Conservation (phyloP, 2,888 invertebrate genomes). For the Petrolisthes manimaculis region DNA sequence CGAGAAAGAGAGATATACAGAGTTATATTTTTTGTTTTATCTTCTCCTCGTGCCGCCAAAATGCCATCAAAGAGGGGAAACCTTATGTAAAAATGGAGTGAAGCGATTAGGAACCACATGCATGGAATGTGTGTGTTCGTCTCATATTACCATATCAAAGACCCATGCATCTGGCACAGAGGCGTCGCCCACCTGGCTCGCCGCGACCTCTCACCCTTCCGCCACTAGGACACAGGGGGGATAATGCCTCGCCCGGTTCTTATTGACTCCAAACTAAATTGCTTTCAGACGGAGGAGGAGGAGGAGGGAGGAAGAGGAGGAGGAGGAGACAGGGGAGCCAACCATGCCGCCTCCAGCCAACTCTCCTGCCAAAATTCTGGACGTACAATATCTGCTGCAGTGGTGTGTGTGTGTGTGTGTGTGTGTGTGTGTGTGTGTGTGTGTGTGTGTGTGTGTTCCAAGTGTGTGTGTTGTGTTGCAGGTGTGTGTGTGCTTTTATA, state of each 20-base stretch:
- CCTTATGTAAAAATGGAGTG: constrained; percentile 61
- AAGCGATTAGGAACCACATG: constrained; percentile 57
- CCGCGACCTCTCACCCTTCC: constrained; percentile 9
- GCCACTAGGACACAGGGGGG: constrained; percentile 12
- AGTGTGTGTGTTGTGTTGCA: not conserved
- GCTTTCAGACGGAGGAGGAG: constrained; percentile 54
- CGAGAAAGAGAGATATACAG: not conserved
- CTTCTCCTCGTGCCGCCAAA: not conserved
- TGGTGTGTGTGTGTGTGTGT: constrained; percentile 23
- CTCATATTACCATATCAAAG: constrained; percentile 54
- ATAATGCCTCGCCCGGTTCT: constrained; percentile 8
- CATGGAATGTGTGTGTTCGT: constrained; percentile 57
- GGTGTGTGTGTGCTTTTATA: not conserved
- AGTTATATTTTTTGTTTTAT: not conserved
- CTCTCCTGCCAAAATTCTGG: constrained; percentile 29
- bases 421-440: constrained; percentile 20
- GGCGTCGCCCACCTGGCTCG: not conserved
- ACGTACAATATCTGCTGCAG: constrained; percentile 19
- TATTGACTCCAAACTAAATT: constrained; percentile 58
- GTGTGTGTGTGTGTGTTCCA: constrained; percentile 29
- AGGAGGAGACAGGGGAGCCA: constrained; percentile 14
- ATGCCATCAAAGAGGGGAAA: constrained; percentile 27
- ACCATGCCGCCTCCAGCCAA: constrained; percentile 8
- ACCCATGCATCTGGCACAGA: constrained; percentile 28
- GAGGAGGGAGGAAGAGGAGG: constrained; percentile 13